Percentiles rank a stretch among this genome's conserved stretches.
Conservation (phyloP, 2,113 vertebrate species). For the Naja naja region DNA sequence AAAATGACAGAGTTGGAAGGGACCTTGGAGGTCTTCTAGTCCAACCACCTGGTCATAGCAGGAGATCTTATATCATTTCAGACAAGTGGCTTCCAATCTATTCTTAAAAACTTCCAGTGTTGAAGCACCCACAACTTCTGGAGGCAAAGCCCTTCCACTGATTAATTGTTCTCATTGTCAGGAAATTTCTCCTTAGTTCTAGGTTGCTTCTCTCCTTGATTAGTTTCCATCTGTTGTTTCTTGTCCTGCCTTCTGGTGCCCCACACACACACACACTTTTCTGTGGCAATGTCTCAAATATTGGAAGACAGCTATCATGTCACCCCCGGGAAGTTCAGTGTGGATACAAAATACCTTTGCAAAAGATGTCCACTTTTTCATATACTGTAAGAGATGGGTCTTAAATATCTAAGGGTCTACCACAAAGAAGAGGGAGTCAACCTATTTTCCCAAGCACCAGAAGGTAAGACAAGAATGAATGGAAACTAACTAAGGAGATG, state of each 20-base stretch:
- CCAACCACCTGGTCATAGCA: neutral
- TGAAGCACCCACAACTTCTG: neutral
- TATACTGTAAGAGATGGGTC: too few relatives aligned
- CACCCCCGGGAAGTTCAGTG: too few relatives aligned
- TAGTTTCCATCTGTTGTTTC: neutral
- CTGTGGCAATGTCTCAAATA: too few relatives aligned
- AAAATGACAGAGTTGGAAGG: neutral
- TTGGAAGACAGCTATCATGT: too few relatives aligned
- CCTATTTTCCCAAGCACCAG: too few relatives aligned
- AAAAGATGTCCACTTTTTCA: neutral
- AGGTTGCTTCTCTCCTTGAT: neutral
- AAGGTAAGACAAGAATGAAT: too few relatives aligned
- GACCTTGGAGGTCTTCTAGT: neutral
- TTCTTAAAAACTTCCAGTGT: neutral
- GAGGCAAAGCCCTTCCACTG: rapidly evolving
- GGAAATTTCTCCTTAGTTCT: neutral
- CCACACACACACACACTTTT: too few relatives aligned
- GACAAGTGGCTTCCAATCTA: neutral
- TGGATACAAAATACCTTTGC: neutral
- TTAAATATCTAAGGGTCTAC: neutral
- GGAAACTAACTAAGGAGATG: too few relatives aligned
- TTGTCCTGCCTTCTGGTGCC: neutral
- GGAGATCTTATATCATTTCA: neutral
- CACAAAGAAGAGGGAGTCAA: too few relatives aligned
- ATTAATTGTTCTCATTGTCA: neutral